Conservation (phyloP, 2,113 vertebrate species). For the Tyrannus savana region DNA sequence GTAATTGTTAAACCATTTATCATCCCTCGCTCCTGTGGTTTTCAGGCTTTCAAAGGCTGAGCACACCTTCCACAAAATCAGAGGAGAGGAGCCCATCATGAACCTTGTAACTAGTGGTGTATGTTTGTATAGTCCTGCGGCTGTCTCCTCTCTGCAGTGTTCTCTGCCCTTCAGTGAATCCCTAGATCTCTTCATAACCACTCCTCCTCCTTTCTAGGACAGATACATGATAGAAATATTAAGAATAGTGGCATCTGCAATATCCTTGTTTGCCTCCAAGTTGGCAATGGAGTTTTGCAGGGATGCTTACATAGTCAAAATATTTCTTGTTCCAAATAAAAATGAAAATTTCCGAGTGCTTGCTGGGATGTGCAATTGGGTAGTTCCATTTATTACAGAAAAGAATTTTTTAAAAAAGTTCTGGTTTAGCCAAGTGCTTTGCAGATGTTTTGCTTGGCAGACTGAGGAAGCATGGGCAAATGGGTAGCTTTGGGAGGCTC, state of each 20-base stretch:
- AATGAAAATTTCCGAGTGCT: neutral
- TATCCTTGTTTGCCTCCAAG: neutral
- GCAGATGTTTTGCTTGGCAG: neutral
- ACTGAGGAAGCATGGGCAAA: neutral
- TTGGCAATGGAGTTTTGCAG: neutral
- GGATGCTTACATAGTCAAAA: neutral
- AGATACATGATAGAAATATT: neutral
- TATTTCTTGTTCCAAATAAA: neutral
- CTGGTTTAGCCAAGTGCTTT: neutral
- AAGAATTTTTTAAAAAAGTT: neutral
- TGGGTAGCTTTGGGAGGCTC: neutral
- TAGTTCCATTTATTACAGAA: neutral
- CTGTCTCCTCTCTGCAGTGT: neutral
- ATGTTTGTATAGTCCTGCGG: neutral
- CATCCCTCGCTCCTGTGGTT: neutral
- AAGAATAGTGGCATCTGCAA: neutral
- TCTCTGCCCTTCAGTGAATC: neutral
- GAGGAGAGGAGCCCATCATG: neutral
- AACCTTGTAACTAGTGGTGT: neutral
- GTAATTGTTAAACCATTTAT: conserved; percentile 21
- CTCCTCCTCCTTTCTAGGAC: neutral
- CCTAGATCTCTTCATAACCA: neutral
- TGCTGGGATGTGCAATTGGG: neutral
- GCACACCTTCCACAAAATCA: neutral
- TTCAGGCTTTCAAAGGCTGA: neutral